Percentiles rank a stretch among this genome's conserved stretches.
phyloP scores from a whole-genome alignment of 2,113 vertebrate species.

The Corapipo altera region DNA sequence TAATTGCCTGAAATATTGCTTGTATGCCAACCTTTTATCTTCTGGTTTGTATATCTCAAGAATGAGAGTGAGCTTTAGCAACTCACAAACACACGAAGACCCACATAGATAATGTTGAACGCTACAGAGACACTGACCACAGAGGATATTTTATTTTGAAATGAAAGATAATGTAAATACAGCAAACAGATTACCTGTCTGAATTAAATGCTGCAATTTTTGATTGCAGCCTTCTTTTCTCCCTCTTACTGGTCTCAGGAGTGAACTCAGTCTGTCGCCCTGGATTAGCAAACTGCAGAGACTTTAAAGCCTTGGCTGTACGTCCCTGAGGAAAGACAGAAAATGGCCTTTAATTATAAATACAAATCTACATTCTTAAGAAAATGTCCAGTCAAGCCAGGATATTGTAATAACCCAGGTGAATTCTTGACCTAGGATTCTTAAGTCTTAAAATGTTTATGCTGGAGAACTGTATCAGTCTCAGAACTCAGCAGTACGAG shows the following conservation, averaged over 20 bases:
- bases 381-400: background rate
- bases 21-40: background rate
- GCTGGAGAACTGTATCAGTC: background rate
- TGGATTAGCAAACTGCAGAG: conserved; percentile 83
- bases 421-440: background rate
- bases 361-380: background rate
- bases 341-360: conserved; percentile 1
- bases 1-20: background rate
- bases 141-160: background rate
- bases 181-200: conserved; percentile 72
- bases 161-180: background rate
- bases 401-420: background rate
- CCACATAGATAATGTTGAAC: background rate
- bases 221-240: conserved; percentile 78
- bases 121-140: background rate
- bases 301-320: conserved; percentile 83
- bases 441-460: background rate
- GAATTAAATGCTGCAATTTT: conserved; percentile 68
- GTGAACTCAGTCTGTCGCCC: conserved; percentile 82
- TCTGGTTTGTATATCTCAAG: background rate
- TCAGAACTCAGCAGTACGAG: background rate
- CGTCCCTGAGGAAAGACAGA: conserved; percentile 74
- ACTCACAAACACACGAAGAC: background rate
- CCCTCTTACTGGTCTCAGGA: conserved; percentile 81
- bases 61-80: background rate